phyloP scores from a whole-genome alignment of 2,113 vertebrate genomes.

The Trochalopteron elliotii region DNA sequence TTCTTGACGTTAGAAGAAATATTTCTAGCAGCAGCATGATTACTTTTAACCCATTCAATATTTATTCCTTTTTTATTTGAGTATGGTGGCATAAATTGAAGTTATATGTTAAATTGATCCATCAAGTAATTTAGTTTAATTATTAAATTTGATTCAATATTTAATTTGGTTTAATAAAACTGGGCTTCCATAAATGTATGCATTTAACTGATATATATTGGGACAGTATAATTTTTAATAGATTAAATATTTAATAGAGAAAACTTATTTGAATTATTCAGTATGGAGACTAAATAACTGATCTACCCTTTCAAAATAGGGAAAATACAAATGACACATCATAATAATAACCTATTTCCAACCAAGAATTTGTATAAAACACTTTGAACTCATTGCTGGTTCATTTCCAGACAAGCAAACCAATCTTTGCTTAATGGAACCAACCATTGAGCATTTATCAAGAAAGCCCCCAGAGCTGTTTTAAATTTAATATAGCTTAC shows the following conservation, averaged over 20 bases:
- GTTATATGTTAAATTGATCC: constrained; percentile 70
- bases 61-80: constrained; percentile 60
- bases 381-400: constrained; percentile 45
- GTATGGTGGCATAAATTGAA: constrained; percentile 56
- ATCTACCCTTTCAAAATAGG: constrained; percentile 68
- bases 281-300: constrained; percentile 68
- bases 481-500: not conserved
- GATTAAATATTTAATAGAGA: constrained; percentile 80
- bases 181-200: constrained; percentile 69
- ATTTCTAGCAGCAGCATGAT: not conserved
- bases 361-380: constrained; percentile 44
- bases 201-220: constrained; percentile 78
- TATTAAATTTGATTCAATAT: constrained; percentile 84
- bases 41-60: constrained; percentile 66
- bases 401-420: constrained; percentile 58
- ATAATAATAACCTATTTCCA: constrained; percentile 54
- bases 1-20: constrained; percentile 4
- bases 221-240: constrained; percentile 74
- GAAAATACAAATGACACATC: constrained; percentile 63
- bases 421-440: constrained; percentile 61
- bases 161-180: constrained; percentile 82
- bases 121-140: constrained; percentile 80
- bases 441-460: constrained; percentile 12
- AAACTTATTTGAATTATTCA: constrained; percentile 81
- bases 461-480: not conserved